phyloP scores from a whole-genome alignment of 2,113 vertebrate genomes.

The Smithornis capensis region DNA sequence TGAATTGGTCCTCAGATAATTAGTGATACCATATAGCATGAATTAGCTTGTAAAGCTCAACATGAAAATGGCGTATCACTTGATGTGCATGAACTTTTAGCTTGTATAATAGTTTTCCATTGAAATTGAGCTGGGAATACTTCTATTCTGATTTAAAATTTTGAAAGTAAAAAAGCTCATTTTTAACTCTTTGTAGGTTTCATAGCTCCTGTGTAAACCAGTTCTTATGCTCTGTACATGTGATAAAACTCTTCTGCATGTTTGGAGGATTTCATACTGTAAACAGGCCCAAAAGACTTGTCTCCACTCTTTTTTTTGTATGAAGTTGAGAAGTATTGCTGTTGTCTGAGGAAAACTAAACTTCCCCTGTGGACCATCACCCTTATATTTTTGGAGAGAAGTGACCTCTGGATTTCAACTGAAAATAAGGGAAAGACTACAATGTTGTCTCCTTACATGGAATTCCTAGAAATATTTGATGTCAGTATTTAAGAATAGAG shows the following conservation, averaged over 20 bases:
- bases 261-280: background rate
- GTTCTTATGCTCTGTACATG: background rate
- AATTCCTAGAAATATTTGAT: background rate
- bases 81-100: background rate
- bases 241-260: background rate
- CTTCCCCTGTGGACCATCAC: background rate
- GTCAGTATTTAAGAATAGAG: background rate
- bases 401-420: background rate
- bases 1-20: background rate
- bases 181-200: background rate
- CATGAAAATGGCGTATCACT: slow-evolving; percentile 1
- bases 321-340: background rate
- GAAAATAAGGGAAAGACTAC: background rate
- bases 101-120: background rate
- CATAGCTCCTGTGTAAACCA: rapidly evolving
- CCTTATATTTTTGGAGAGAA: background rate
- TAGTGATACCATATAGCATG: background rate
- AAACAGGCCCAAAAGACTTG: background rate
- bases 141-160: background rate
- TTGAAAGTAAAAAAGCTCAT: background rate
- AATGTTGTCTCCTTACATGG: background rate
- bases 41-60: slow-evolving; percentile 12
- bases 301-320: background rate
- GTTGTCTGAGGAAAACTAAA: background rate
- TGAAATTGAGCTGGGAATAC: background rate